Evolutionary conservation across 2,797 vertebrate species (phyloP).

Genomic region (Ficedula albicollis): DNA sequence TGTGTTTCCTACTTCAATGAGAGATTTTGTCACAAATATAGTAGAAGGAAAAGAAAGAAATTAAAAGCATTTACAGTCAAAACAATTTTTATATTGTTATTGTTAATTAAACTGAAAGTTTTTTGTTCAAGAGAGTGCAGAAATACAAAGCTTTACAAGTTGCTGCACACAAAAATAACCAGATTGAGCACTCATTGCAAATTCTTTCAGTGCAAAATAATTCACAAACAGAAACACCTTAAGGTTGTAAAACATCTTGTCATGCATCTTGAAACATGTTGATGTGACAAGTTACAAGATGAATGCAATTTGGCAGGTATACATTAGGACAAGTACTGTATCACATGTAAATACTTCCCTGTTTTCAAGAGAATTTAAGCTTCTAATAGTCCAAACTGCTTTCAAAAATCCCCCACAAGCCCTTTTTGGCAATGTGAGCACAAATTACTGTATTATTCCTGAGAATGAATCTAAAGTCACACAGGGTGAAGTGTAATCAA

Average conservation of each 20-base stretch:
- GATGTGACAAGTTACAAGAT: conserved; percentile 39
- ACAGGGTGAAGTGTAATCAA: background rate
- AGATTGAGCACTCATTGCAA: background rate
- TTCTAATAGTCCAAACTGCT: background rate
- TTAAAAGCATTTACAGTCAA: background rate
- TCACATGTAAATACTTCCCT: background rate
- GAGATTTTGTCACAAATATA: background rate
- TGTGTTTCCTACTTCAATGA: background rate
- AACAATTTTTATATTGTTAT: background rate
- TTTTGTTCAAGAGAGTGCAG: background rate
- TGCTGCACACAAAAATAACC: background rate
- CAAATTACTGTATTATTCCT: background rate
- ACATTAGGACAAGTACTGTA: conserved; percentile 14
- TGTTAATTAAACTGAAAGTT: background rate
- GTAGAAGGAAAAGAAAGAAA: background rate
- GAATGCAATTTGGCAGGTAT: conserved; percentile 42
- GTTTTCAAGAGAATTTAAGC: background rate
- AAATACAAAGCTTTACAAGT: background rate
- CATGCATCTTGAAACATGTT: conserved; percentile 33
- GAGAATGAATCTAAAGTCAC: background rate
- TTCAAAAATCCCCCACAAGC: background rate
- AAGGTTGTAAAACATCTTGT: conserved; percentile 56
- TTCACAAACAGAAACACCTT: conserved; percentile 46
- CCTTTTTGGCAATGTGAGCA: background rate
- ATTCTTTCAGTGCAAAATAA: conserved; percentile 40